Percentiles rank a stretch among this genome's conserved stretches.
phyloP scores from a whole-genome alignment of 2,113 vertebrate genomes.

The Capra hircus region DNA sequence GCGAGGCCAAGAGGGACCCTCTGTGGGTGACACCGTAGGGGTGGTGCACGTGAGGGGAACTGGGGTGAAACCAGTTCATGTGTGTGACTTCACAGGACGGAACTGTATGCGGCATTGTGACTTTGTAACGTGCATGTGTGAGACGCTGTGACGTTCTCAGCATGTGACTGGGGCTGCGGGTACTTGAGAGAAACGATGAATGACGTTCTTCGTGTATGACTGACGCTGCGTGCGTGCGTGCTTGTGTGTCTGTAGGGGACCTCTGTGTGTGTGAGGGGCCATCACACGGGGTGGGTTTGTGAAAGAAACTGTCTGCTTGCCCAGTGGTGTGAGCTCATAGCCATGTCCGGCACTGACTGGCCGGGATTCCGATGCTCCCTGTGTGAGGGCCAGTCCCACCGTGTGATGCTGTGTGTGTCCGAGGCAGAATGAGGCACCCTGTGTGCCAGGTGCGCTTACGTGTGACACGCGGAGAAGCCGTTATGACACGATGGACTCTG shows the following conservation, averaged over 20 bases:
- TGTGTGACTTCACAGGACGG: not conserved
- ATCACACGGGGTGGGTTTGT: rapidly evolving
- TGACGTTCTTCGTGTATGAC: not conserved
- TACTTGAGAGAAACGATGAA: not conserved
- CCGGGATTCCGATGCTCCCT: rapidly evolving
- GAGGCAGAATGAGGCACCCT: not conserved
- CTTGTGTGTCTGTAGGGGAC: rapidly evolving
- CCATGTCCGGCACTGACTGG: too few relatives aligned
- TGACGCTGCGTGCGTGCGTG: not conserved
- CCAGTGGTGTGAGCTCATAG: not conserved
- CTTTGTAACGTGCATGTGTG: rapidly evolving
- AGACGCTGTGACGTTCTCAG: not conserved
- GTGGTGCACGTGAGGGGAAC: not conserved
- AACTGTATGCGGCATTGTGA: not conserved
- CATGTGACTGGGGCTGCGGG: not conserved
- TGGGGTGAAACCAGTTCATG: not conserved
- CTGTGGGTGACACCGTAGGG: not conserved
- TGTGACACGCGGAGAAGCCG: not conserved
- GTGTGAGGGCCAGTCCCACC: not conserved
- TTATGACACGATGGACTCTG: rapidly evolving
- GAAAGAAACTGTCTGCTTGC: not conserved
- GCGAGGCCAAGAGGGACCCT: not conserved
- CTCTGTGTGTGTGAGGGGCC: too few relatives aligned
- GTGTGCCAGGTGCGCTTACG: not conserved
- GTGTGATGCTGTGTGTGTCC: not conserved